Evolutionary conservation across 2,888 invertebrate genomes (phyloP).

Genomic region (Ophion ellenae): DNA sequence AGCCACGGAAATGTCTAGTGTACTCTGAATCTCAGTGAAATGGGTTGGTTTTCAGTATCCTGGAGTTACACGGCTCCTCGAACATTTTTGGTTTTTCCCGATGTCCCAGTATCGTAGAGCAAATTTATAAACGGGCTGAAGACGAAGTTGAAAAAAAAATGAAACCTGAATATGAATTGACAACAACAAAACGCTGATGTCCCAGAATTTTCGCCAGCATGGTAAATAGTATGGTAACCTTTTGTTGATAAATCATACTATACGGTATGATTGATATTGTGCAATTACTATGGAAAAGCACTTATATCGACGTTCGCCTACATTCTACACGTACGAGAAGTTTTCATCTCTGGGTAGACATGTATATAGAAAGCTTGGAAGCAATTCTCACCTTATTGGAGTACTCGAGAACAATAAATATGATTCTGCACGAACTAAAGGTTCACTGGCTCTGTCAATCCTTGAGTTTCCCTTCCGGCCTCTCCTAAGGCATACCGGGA

Average conservation of each 20-base stretch:
- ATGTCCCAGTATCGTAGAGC: not conserved
- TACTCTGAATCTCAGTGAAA: not conserved
- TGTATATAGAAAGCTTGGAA: not conserved
- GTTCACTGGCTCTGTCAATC: not conserved
- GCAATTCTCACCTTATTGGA: not conserved
- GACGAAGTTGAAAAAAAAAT: not conserved
- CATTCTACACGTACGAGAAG: not conserved
- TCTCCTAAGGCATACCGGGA: not conserved
- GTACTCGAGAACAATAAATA: not conserved
- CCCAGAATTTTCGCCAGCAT: no score
- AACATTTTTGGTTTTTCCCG: not conserved
- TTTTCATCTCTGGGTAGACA: not conserved
- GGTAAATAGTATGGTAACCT: no score
- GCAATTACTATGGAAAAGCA: not conserved
- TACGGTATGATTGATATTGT: not conserved
- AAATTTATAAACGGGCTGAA: not conserved
- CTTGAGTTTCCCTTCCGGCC: not conserved
- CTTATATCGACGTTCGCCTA: not conserved
- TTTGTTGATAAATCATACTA: not conserved
- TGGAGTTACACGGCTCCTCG: not conserved
- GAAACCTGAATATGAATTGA: no score
- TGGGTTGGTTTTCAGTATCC: no score
- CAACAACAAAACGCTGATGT: no score
- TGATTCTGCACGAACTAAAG: not conserved
- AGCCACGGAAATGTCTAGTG: not conserved